A percentile compares a stretch with the other conserved stretches of the same genome.
These are phyloP conservation scores for Euspilapteryx auroguttella DNA, from an alignment of 2,888 invertebrate genomes.

Conservation along the genomic window DNA sequence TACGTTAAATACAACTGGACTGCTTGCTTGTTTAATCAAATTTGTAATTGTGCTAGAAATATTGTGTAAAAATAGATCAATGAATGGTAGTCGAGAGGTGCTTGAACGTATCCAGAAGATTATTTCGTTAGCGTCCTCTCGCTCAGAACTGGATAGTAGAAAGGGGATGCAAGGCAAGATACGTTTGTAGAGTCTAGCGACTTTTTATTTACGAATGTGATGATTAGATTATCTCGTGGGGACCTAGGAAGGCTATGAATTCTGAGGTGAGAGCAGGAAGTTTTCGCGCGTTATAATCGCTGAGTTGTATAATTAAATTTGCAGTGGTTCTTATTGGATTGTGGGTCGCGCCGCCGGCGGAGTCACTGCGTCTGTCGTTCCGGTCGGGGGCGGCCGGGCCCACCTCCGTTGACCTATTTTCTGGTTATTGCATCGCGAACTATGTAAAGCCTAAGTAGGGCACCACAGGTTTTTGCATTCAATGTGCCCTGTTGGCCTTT, in stretches of 20 bases:
- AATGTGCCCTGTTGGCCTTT: no score
- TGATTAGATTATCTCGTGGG: no score
- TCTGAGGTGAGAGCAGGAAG: no score
- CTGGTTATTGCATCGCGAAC: conserved; percentile 55
- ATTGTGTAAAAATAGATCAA: conserved; percentile 34
- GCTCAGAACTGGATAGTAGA: conserved; percentile 24
- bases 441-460: conserved; percentile 50
- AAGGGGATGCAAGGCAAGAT: conserved; percentile 30
- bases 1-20: no score
- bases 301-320: conserved; percentile 24
- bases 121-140: no score
- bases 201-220: no score
- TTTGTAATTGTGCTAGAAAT: conserved; percentile 8
- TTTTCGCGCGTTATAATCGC: no score
- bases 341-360: conserved; percentile 23
- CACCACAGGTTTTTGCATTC: conserved; percentile 9
- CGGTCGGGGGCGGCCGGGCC: conserved; percentile 42
- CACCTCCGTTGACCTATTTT: conserved; percentile 60
- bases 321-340: conserved; percentile 25
- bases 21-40: no score
- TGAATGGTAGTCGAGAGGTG: conserved; percentile 38
- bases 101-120: conserved; percentile 27
- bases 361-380: conserved; percentile 35
- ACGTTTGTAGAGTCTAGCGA: conserved; percentile 18
- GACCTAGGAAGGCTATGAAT: no score